Base-by-base conservation (phyloP, 2,113 vertebrate genomes). In the Muntiacus reevesi region DNA sequence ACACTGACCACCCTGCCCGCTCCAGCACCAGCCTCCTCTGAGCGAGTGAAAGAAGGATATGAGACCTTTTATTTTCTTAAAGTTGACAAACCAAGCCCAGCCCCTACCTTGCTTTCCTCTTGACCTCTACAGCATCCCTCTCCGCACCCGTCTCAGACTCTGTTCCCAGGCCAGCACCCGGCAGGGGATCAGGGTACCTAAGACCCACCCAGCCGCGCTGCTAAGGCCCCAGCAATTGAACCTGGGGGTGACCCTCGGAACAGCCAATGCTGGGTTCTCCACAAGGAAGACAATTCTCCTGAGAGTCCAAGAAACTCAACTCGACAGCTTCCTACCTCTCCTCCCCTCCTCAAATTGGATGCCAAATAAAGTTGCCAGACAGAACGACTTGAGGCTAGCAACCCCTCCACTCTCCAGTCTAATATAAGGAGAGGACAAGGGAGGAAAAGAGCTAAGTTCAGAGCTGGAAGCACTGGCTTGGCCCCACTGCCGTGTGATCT, bases 401-500 rank as follows among this genome's bases (percentile, higher is more conserved):
- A 17, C 54, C 3, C 10, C 17, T 10, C 13, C 45, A 25, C 45
- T 52, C n/a, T 40, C 14, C 23, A 13, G 67, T 30, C 43, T n/a
- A 30, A 45, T 23, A 13, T 45, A 40, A 17, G 14, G 60, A 11
- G 67, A 85, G 15, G 27, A 17, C 2, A 7, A 57, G 62, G 36
- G 6, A 16, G 47, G 76, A 13, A 23, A 52, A 30, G 55, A n/a
- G 60, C 67, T 7, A 7, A 12, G 47, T 16, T 28, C n/a, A 92
- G 59, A 36, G 28, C 57, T 0, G 1, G 30, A 33, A 40, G 36
- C 0, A 0, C 67, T 25, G 85, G 47, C 50, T 11, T 59, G 33
- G 64, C 21, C 13, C 28, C 1, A 14, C 5, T 0, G 14, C 52
- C 1, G 0, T 0, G 2, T 5, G n/a, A 74, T 8, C 50, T 50